Evolutionary conservation across 2,888 invertebrate genomes (phyloP), one percentile per base, ranked within the genome.

Genomic region (Athripsodes cinereus): DNA sequence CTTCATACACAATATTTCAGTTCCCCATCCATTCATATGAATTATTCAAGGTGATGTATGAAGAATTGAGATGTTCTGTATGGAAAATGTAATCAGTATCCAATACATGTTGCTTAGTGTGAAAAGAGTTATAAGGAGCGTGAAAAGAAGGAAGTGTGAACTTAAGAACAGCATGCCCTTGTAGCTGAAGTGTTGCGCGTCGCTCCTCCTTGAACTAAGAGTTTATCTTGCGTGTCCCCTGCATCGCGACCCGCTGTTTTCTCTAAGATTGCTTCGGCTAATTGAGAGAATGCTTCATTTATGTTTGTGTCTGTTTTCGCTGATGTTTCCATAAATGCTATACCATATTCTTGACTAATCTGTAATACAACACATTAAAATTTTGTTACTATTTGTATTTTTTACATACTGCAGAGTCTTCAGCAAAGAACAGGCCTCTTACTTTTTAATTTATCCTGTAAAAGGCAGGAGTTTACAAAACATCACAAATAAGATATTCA

Each of bases 231-330:
- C 66, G 85, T 86, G 73, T 92, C 91, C 35, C 87, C 85, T 65
- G 87, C 86, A 72, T 92, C 91, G 61, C 87, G 84, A 16, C 87
- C 87, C 58, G 91, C 84, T 63, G 90, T 88, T 81, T 96, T 96
- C 76, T 94, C 92, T 69, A 96, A 81, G 75, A 97, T 94, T 69
- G 95, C 92, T 81, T 94, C 92, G 55, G 96, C 92, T 72, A 96
- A 80, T 78, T 96, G 92, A 70, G 90, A 89, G 81, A 97, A 97
- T 60, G 96, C 96, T 71, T 88, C 86, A 72, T 96, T 96, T 70
- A 97, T 96, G 79, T 97, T 97, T 69, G 95, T 91, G 76, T 96
- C 94, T 58, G 93, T 90, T 80, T 97, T 97, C 63, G 97, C 97
- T 64, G 96, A 96, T 59, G 97, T 97, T 82, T 97, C 97, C 90